A percentile compares a stretch with the other conserved stretches of the same genome.
Evolutionary conservation across 2,888 invertebrate genomes (phyloP).

Genomic region (Drosophila austrosaltans): DNA sequence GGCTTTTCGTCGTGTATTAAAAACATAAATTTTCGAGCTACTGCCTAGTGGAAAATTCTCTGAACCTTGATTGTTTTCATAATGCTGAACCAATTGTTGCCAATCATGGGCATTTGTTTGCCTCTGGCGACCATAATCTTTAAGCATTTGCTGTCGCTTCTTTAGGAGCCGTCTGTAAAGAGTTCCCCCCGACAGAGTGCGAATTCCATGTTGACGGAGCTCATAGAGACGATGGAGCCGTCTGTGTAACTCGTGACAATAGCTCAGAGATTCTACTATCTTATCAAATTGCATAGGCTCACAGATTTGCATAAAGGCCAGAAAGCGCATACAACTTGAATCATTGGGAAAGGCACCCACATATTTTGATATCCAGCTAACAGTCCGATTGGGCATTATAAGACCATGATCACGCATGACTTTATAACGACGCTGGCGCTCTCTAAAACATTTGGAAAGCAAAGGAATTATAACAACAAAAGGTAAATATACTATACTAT

Average conservation of each 20-base stretch:
- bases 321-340: constrained; percentile 84
- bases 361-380: constrained; percentile 89
- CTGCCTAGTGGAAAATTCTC: constrained; percentile 61
- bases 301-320: constrained; percentile 91
- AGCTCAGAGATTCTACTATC: constrained; percentile 90
- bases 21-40: constrained; percentile 61
- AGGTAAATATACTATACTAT: too few species aligned
- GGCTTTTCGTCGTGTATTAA: constrained; percentile 79
- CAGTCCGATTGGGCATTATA: constrained; percentile 88
- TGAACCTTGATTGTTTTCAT: constrained; percentile 71
- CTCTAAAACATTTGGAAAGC: constrained; percentile 80
- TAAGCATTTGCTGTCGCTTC: constrained; percentile 80
- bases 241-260: constrained; percentile 88
- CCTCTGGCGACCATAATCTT: constrained; percentile 66
- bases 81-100: constrained; percentile 69
- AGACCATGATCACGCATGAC: constrained; percentile 92
- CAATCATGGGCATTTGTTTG: constrained; percentile 61
- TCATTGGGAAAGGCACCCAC: constrained; percentile 86
- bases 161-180: constrained; percentile 88
- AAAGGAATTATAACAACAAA: neutral
- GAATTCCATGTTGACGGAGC: constrained; percentile 89
- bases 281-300: constrained; percentile 89
- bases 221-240: constrained; percentile 86
- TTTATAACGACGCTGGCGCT: constrained; percentile 88
- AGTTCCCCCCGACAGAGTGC: constrained; percentile 86